Evolutionary conservation across 2,113 vertebrate species (phyloP), one percentile per base, ranked within the genome.

Genomic region (Chionodraco myersi): DNA sequence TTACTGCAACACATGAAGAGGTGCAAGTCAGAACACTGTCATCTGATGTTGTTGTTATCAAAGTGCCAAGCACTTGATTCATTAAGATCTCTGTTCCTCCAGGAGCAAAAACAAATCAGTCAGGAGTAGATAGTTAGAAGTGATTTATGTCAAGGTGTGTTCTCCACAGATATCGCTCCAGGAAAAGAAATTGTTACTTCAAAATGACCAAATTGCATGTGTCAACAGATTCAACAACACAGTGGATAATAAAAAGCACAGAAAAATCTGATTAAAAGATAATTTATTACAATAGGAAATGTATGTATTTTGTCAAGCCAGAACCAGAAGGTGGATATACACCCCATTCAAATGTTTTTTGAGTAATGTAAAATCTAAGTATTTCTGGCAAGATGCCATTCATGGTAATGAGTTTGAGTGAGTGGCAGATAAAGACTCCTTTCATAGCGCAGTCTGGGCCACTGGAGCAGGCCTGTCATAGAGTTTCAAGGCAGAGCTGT

Each of bases 341-440:
- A 18, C 5, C n/a, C 14, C 44, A 48, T 86, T 89, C 57, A 79
- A 63, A 64, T 30, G 61, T 59, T 82, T 82, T 86, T 67, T 87
- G 72, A 91, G 83, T 64, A 78, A 91, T 90, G 70, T 89, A 74
- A 75, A 91, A 52, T 49, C 34, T 85, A 87, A 91, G 81, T 62
- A 58, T 72, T 94, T 82, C 51, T 91, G 91, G 80, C 87, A 36
- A 64, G 67, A 53, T 91, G 89, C 87, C 80, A 72, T 65, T 91
- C 65, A 74, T 57, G 61, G 76, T 77, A 85, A 82, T 80, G 80
- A 82, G 51, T 70, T 67, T 76, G 80, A 72, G 67, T 82, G 72
- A 91, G 80, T 83, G 79, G 79, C 82, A 88, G 84, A 92, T 86
- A 92, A 93, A 91, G 90, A 61, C 66, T 65, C 78, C 92, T 93